Base-by-base conservation (phyloP, 2,888 invertebrate genomes). In the Choristoneura rosaceana region DNA sequence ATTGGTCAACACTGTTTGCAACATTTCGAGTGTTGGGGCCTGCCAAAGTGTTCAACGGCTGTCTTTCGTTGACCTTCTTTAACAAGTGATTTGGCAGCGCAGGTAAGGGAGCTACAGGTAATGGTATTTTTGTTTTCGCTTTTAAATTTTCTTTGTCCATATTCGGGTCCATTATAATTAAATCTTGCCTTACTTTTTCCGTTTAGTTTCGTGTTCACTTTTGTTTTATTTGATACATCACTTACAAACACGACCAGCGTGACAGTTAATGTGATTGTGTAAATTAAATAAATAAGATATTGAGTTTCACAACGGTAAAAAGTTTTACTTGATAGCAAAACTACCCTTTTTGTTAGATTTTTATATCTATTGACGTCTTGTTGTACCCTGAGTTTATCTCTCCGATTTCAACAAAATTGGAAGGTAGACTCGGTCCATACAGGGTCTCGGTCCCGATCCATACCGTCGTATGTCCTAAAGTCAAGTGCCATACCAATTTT, bases 91-190 rank as follows among this genome's bases (percentile, higher is more conserved):
- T 84, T 0, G 90, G 87, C 67, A 91, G 69, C 0, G 84, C 82
- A 25, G 91, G 90, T 63, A 91, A 76, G 0, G 88, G 88, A 15
- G 87, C 75, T 25, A 83, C 59, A 0, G 90, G 91, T 38, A 92
- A 55, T 2, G 91, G 91, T 74, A 91, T 92, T 82, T 79, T 88
- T 3, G 90, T 84, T 70, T 71, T 78, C 8, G 66, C 25, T 69
- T 76, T 81, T 9, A 74, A 78, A 2, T 75, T 74, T 2, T 79
- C 62, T 76, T 92, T 91, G 79, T 92, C 91, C 77, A 90, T 90
- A 55, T 87, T 76, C 0, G 74, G 70, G 61, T 85, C 85, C 86
- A 87, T 87, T 47, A 69, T 73, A 17, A 9, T 47, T 43, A 47
- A 67, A 12, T 69, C 62, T 34, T 17, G 69, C 50, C 67, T 41